Evolutionary conservation across 2,113 vertebrate genomes (phyloP).

Genomic region (Mirza zaza): DNA sequence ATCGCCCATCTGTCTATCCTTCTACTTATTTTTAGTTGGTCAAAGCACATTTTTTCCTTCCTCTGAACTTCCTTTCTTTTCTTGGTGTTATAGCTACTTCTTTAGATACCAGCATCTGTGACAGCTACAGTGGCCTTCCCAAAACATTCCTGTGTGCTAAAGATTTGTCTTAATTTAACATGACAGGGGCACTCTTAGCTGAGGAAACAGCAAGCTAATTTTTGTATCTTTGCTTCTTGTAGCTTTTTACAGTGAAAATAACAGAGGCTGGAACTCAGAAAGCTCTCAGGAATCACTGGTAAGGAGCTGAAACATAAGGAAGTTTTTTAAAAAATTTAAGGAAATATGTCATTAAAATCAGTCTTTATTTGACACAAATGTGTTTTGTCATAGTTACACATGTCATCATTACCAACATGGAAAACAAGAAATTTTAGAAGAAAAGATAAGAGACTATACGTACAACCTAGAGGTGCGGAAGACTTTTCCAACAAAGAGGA

Average conservation of each 20-base stretch:
- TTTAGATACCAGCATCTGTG: neutral
- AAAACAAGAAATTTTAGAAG: neutral
- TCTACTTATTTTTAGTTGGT: neutral
- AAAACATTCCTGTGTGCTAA: neutral
- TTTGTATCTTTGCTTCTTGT: neutral
- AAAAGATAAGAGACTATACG: neutral
- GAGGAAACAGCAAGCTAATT: neutral
- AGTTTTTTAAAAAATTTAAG: neutral
- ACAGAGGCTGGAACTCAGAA: neutral
- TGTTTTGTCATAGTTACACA: neutral
- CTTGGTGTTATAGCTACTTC: neutral
- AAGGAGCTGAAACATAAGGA: neutral
- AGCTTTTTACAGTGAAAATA: constrained; percentile 3
- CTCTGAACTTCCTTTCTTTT: neutral
- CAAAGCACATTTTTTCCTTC: neutral
- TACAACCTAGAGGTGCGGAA: neutral
- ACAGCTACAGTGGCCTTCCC: neutral
- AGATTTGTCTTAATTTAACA: neutral
- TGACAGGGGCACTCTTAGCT: neutral
- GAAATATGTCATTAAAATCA: neutral
- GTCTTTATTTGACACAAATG: neutral
- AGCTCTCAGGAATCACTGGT: neutral
- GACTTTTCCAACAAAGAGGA: neutral
- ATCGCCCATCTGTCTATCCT: neutral
- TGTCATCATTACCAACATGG: neutral